Evolutionary conservation across 2,797 vertebrate genomes (phyloP).

Genomic region (Furcifer pardalis): DNA sequence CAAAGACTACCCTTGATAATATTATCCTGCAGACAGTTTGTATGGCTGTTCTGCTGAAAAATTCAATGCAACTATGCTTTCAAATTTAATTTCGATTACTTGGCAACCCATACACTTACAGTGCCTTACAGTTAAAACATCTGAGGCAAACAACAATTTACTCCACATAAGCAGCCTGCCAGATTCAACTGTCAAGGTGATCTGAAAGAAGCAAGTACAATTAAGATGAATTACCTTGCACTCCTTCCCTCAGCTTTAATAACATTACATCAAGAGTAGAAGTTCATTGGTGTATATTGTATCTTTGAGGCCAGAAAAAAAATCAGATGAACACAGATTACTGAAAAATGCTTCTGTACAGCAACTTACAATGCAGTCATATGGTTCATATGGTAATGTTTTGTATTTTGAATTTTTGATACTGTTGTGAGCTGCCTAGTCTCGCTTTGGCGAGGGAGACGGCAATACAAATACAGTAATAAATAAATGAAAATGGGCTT

Average conservation of each 20-base stretch:
- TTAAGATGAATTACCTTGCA: not conserved
- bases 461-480: too few species aligned
- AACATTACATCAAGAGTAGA: not conserved
- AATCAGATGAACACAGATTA: not conserved
- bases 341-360: not conserved
- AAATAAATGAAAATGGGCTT: not conserved
- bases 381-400: not conserved
- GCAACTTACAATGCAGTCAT: not conserved
- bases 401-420: too few species aligned
- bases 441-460: too few species aligned
- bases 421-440: too few species aligned
- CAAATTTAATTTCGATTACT: not conserved
- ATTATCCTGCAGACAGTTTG: not conserved
- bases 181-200: not conserved
- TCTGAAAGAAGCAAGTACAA: not conserved
- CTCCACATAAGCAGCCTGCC: not conserved
- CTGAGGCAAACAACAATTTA: not conserved
- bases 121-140: not conserved
- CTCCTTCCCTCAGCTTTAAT: not conserved
- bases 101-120: not conserved
- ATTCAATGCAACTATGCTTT: not conserved
- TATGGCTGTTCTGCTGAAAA: not conserved
- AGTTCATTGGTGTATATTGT: too few species aligned
- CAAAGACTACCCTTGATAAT: not conserved
- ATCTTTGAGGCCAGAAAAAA: not conserved